phyloP scores from a whole-genome alignment of 2,888 invertebrate species.

The Pristionchus japonicus region DNA sequence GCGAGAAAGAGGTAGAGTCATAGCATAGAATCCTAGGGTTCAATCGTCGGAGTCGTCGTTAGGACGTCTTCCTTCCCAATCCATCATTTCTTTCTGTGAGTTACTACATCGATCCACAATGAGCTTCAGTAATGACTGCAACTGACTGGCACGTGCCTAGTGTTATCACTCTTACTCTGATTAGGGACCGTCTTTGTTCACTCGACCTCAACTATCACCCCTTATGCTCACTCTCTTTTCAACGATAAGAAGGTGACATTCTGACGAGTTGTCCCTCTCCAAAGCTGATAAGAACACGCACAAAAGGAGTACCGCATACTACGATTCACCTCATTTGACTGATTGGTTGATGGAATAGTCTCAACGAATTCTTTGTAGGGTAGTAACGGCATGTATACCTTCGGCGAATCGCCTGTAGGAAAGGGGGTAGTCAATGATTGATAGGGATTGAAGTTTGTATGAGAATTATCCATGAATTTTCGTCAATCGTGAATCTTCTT shows the following conservation, averaged over 20 bases:
- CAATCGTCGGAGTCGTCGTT: constrained; percentile 8
- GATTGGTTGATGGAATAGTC: not conserved
- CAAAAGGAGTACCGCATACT: constrained; percentile 30
- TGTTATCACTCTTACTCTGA: constrained; percentile 17
- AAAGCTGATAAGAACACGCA: not conserved
- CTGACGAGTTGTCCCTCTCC: constrained; percentile 3
- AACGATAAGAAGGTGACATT: constrained; percentile 30
- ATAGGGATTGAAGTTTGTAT: not conserved
- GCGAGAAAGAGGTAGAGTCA: not conserved
- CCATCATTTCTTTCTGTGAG: constrained; percentile 31
- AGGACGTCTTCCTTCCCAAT: not conserved
- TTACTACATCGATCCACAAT: not conserved
- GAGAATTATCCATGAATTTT: not conserved
- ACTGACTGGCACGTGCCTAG: not conserved
- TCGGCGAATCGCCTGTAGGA: not conserved
- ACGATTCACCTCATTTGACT: not conserved
- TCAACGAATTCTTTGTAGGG: not conserved
- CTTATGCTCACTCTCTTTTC: not conserved
- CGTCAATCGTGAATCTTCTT: not conserved
- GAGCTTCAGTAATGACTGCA: not conserved
- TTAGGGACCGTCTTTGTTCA: not conserved
- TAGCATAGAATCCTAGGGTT: not conserved
- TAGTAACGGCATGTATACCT: no score
- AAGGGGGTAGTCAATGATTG: not conserved
- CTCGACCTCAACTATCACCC: constrained; percentile 3